Evolutionary conservation across 2,888 invertebrate genomes (phyloP).

Genomic region (Diabrotica balteata): DNA sequence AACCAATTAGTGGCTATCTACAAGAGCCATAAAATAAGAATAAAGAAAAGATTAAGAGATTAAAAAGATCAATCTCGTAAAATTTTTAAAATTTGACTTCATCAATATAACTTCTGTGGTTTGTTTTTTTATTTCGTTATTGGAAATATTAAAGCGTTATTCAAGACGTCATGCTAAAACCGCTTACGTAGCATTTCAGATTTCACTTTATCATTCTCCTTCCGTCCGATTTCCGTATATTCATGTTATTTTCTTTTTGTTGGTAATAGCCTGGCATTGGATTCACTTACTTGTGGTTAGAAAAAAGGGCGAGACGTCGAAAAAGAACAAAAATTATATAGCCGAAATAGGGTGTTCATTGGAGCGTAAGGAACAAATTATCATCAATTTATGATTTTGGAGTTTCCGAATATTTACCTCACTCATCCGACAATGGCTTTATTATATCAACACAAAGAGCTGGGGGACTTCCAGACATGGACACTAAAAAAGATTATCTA

Average conservation of each 20-base stretch:
- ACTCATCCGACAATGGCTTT: slow-evolving; percentile 27
- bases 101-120: too few species aligned
- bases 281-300: slow-evolving; percentile 14
- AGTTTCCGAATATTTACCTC: slow-evolving; percentile 32
- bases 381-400: slow-evolving; percentile 35
- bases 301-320: slow-evolving; percentile 8
- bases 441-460: slow-evolving; percentile 27
- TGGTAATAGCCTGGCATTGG: slow-evolving; percentile 4
- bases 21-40: too few species aligned
- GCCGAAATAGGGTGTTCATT: slow-evolving; percentile 24
- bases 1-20: too few species aligned
- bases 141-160: too few species aligned
- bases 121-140: too few species aligned
- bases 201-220: slow-evolving; percentile 5
- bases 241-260: slow-evolving; percentile 9
- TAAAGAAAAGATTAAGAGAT: too few species aligned
- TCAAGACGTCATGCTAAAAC: too few species aligned
- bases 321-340: slow-evolving; percentile 21
- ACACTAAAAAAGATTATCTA: slow-evolving; percentile 27
- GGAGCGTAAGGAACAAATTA: slow-evolving; percentile 29
- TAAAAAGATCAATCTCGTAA: too few species aligned
- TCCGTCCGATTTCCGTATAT: slow-evolving; percentile 11
- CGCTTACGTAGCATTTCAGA: background rate
- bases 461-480: slow-evolving; percentile 22
- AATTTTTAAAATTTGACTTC: too few species aligned